Evolutionary conservation across 1,140 invertebrate genomes (phyloP).

Genomic region (Neelides sp.): DNA sequence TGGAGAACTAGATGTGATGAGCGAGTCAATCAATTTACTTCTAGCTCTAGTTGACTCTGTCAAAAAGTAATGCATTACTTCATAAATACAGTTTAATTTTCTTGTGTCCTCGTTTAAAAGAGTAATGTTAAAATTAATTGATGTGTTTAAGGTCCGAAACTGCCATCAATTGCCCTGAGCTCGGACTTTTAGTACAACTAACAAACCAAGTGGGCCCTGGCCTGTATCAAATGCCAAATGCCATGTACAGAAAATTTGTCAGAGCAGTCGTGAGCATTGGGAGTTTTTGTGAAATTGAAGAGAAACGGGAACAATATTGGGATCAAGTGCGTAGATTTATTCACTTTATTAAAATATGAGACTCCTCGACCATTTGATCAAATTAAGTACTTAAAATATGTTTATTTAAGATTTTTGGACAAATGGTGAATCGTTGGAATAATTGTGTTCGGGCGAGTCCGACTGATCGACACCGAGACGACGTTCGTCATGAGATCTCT

Average conservation of each 20-base stretch:
- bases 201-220: constrained; percentile 24
- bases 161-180: constrained; percentile 21
- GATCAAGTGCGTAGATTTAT: too few species aligned
- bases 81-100: background rate
- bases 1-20: constrained; percentile 44
- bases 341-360: too few species aligned
- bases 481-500: constrained; percentile 41
- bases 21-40: constrained; percentile 47
- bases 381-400: too few species aligned
- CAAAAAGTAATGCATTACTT: constrained; percentile 41
- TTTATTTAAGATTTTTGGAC: constrained; percentile 43
- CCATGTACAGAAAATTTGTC: constrained; percentile 22
- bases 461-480: constrained; percentile 40
- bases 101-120: constrained; percentile 7
- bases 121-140: background rate
- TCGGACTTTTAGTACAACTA: constrained; percentile 16
- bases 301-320: constrained; percentile 40
- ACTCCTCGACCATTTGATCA: too few species aligned
- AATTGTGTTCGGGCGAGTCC: constrained; percentile 34
- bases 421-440: constrained; percentile 47
- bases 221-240: constrained; percentile 23
- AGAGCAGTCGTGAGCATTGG: constrained; percentile 42
- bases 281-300: constrained; percentile 33
- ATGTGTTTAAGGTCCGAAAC: constrained; percentile 20
- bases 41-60: constrained; percentile 43